Conservation (phyloP, 64 coral and sea anemone species). For the Exaiptasia diaphana region DNA sequence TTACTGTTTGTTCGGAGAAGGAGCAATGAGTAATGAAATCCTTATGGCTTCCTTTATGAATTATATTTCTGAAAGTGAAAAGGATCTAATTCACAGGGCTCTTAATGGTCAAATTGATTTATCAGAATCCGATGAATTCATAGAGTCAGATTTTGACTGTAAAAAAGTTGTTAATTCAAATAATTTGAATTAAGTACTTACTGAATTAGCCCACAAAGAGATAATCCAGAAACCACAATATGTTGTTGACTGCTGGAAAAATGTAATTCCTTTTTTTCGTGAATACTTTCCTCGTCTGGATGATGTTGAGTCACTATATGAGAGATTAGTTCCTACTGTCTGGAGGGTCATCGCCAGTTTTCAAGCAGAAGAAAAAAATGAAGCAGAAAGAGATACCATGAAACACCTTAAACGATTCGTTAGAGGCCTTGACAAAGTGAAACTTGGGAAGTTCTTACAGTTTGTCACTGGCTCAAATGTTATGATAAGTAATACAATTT, state of each 20-base stretch:
- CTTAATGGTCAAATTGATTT: too few relatives aligned
- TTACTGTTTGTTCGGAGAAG: too few relatives aligned
- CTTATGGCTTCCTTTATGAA: too few relatives aligned
- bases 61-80: too few relatives aligned
- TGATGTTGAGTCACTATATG: neutral
- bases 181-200: neutral
- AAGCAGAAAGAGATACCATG: conserved; percentile 12
- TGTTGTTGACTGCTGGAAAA: neutral
- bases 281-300: neutral
- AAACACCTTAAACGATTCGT: neutral
- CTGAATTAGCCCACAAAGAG: neutral
- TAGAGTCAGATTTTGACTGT: too few relatives aligned
- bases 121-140: too few relatives aligned
- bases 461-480: conserved; percentile 69
- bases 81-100: too few relatives aligned
- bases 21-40: too few relatives aligned
- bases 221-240: conserved; percentile 15
- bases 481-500: conserved; percentile 39
- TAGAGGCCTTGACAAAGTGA: conserved; percentile 10
- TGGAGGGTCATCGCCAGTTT: neutral
- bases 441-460: conserved; percentile 54
- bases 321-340: neutral
- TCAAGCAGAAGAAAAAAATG: neutral
- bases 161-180: too few relatives aligned
- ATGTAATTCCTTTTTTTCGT: neutral